phyloP scores from a whole-genome alignment of 2,797 vertebrate species.

The Hyperoplus lanceolatus region DNA sequence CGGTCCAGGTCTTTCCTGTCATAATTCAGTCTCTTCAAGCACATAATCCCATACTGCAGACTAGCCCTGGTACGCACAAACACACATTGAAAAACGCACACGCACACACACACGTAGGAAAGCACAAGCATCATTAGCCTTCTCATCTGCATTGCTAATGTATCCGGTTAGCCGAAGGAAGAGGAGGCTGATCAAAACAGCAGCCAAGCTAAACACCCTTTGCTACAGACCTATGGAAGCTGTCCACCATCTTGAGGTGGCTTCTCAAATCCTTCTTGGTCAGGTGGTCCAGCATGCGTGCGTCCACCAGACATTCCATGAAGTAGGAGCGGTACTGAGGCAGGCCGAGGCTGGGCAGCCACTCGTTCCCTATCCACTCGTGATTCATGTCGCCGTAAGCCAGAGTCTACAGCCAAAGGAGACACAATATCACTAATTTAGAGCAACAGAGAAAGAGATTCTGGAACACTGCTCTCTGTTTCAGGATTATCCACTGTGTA shows the following conservation, averaged over 20 bases:
- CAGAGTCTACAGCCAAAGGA: constrained; percentile 86
- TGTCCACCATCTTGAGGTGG: constrained; percentile 99
- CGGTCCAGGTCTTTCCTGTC: constrained; percentile 96
- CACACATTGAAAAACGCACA: constrained; percentile 27
- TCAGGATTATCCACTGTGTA: constrained; percentile 1
- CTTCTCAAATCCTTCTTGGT: constrained; percentile 99
- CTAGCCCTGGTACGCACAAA: constrained; percentile 86
- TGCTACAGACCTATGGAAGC: constrained; percentile 91
- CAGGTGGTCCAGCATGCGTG: constrained; percentile 97
- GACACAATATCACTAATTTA: constrained; percentile 6
- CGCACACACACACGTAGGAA: constrained; percentile 26
- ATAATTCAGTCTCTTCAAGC: constrained; percentile 97
- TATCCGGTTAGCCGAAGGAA: constrained; percentile 33
- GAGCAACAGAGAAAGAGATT: constrained; percentile 1
- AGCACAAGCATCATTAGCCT: constrained; percentile 40
- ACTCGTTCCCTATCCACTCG: constrained; percentile 99
- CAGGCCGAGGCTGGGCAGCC: constrained; percentile 96
- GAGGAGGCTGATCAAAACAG: constrained; percentile 16
- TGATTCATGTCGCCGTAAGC: constrained; percentile 99
- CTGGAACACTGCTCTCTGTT: neutral
- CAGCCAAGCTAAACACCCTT: neutral
- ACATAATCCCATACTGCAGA: constrained; percentile 97
- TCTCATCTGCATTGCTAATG: constrained; percentile 44
- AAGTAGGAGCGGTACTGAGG: constrained; percentile 99
- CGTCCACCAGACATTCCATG: constrained; percentile 99